A percentile compares a stretch with the other conserved stretches of the same genome.
Evolutionary conservation across 2,888 invertebrate genomes (phyloP).

Genomic region (Ophioninae sp.): DNA sequence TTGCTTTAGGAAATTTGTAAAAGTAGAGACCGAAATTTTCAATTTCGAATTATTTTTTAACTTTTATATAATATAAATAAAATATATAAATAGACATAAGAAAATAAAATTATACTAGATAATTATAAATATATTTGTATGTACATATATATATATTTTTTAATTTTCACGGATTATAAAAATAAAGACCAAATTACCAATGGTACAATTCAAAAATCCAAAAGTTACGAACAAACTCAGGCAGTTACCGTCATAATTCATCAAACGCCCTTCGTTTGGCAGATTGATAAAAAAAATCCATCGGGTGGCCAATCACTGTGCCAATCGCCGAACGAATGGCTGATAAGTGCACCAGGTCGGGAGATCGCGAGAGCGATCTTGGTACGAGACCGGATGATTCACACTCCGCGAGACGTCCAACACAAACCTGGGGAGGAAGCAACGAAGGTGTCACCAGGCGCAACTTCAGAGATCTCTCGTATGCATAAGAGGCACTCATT

Average conservation of each 20-base stretch:
- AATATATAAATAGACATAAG: too few species aligned
- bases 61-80: too few species aligned
- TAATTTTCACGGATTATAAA: too few species aligned
- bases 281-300: neutral
- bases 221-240: too few species aligned
- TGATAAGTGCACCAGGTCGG: neutral
- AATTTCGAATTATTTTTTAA: too few species aligned
- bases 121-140: too few species aligned
- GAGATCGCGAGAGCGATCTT: slow-evolving; percentile 11
- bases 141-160: too few species aligned
- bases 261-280: neutral
- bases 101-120: too few species aligned
- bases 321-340: neutral
- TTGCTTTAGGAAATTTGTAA: too few species aligned
- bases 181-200: too few species aligned
- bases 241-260: neutral
- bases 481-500: slow-evolving; percentile 77
- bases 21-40: too few species aligned
- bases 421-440: slow-evolving; percentile 55
- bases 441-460: slow-evolving; percentile 77
- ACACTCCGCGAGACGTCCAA: slow-evolving; percentile 40
- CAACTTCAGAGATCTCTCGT: slow-evolving; percentile 65
- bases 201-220: too few species aligned
- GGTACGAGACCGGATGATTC: slow-evolving; percentile 54
- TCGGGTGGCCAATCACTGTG: slow-evolving; percentile 14